Conservation (phyloP, 2,888 invertebrate species). For the Leptothorax acervorum region DNA sequence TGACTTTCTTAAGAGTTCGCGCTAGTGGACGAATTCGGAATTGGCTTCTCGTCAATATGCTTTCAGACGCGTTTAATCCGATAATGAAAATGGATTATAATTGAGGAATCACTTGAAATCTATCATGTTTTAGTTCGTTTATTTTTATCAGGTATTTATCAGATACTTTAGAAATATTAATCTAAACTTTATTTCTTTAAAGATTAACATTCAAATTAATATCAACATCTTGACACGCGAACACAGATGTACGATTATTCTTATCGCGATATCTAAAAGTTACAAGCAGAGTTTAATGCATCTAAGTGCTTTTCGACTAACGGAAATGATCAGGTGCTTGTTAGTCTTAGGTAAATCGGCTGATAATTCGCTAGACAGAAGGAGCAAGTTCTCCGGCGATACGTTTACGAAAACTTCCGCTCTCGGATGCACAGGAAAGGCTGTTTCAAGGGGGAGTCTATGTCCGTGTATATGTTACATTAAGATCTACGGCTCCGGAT, state of each 20-base stretch:
- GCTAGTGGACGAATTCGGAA: neutral
- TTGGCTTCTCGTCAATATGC: conserved; percentile 1
- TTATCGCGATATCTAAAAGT: neutral
- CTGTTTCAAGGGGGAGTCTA: conserved; percentile 6
- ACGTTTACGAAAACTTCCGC: conserved; percentile 43
- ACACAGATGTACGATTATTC: neutral
- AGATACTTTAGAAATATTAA: neutral
- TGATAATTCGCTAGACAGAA: neutral
- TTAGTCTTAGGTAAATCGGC: neutral
- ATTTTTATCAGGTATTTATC: neutral
- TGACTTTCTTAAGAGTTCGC: neutral
- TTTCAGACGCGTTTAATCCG: neutral
- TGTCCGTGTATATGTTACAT: conserved; percentile 25
- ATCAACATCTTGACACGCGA: neutral
- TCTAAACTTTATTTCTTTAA: neutral
- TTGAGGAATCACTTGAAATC: neutral
- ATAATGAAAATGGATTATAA: conserved; percentile 18
- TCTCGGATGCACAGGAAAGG: conserved; percentile 20
- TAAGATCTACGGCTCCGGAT: conserved; percentile 56
- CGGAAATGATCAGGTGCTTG: conserved; percentile 11
- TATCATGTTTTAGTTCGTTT: no score
- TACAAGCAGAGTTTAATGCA: neutral
- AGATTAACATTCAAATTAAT: neutral
- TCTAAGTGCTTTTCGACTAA: neutral
- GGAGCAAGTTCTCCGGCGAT: conserved; percentile 14